Evolutionary conservation across 2,888 invertebrate species (phyloP).

Genomic region (Napeogenes sylphis): DNA sequence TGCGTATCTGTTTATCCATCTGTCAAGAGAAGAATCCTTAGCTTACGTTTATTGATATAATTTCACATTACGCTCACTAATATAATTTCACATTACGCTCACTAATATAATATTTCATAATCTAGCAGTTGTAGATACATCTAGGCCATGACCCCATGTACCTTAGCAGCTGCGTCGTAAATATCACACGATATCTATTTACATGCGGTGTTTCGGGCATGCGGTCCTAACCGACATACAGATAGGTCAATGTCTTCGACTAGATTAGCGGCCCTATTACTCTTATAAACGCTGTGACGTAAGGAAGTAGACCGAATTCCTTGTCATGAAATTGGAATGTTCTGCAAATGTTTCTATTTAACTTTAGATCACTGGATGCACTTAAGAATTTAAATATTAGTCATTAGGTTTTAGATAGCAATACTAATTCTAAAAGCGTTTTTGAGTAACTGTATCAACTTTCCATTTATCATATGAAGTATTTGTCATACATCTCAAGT

Average conservation of each 20-base stretch:
- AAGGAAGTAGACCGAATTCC: slow-evolving; percentile 5
- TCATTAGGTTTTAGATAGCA: no score
- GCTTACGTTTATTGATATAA: no score
- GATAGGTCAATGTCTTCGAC: slow-evolving; percentile 73
- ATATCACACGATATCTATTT: slow-evolving; percentile 61
- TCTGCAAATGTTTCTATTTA: no score
- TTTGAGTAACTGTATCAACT: no score
- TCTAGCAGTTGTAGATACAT: slow-evolving; percentile 14
- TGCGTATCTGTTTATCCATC: background rate
- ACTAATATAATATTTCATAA: background rate
- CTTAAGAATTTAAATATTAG: no score
- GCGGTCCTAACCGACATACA: slow-evolving; percentile 50
- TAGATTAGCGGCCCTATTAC: slow-evolving; percentile 41
- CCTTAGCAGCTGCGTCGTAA: slow-evolving; percentile 60
- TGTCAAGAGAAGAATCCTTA: background rate
- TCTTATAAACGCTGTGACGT: slow-evolving; percentile 23
- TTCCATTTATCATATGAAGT: background rate
- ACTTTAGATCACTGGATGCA: no score
- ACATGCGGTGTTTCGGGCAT: slow-evolving; percentile 35
- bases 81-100: background rate
- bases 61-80: background rate
- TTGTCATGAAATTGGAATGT: background rate
- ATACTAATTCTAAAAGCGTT: no score
- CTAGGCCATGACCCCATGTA: slow-evolving; percentile 32
- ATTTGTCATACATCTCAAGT: background rate